These are phyloP conservation scores for Tiliqua scincoides DNA, from an alignment of 2,113 vertebrate genomes.

Conservation along the genomic window DNA sequence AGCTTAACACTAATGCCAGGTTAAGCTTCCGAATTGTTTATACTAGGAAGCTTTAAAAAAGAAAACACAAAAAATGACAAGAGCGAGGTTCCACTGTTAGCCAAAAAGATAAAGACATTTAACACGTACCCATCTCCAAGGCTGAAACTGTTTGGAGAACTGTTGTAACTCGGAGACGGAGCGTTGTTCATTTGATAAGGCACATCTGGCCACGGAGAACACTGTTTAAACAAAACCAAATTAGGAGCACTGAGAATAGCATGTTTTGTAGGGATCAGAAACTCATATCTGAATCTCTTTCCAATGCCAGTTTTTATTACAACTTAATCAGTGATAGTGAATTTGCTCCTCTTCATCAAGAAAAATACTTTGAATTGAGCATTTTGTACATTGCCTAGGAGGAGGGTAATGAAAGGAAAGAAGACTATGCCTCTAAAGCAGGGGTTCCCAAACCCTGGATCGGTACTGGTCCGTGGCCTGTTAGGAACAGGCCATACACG, in stretches of 20 bases:
- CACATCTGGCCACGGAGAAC: slow-evolving; percentile 91
- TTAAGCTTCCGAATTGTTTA: slow-evolving; percentile 26
- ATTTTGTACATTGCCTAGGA: slow-evolving; percentile 55
- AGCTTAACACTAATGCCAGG: neutral
- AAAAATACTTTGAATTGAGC: slow-evolving; percentile 50
- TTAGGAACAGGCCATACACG: too few species aligned
- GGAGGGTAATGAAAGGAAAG: slow-evolving; percentile 27
- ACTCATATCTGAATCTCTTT: slow-evolving; percentile 39
- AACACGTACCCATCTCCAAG: slow-evolving; percentile 87
- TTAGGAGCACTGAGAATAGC: slow-evolving; percentile 6
- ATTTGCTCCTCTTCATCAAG: slow-evolving; percentile 50
- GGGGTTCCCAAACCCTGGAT: too few species aligned
- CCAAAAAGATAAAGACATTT: slow-evolving; percentile 45
- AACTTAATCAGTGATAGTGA: slow-evolving; percentile 59
- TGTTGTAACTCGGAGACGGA: slow-evolving; percentile 88
- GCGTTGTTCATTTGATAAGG: slow-evolving; percentile 83
- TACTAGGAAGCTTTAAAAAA: neutral
- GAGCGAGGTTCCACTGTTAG: neutral
- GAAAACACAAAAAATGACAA: neutral
- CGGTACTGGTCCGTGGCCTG: too few species aligned
- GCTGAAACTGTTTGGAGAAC: slow-evolving; percentile 84
- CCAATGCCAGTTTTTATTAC: slow-evolving; percentile 63
- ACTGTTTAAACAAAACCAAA: slow-evolving; percentile 76
- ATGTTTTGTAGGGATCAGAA: slow-evolving; percentile 55
- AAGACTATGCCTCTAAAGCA: too few species aligned